phyloP scores from a whole-genome alignment of 92 coral and sea anemone species.

The Micromussa lordhowensis region DNA sequence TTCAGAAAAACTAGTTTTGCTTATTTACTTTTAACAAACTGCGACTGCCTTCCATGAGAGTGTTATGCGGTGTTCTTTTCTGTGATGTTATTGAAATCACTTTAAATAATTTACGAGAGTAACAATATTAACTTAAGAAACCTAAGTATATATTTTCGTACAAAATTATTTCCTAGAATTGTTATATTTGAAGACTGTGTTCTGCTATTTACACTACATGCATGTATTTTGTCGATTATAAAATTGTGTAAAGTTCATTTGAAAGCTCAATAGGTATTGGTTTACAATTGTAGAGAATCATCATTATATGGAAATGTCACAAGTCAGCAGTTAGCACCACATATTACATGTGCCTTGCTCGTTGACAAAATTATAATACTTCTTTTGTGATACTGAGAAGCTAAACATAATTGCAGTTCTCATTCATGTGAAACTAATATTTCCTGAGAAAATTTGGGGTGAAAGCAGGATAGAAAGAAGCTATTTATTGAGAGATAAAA shows the following conservation, averaged over 20 bases:
- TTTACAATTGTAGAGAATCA: neutral
- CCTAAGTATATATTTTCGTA: neutral
- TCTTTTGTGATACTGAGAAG: neutral
- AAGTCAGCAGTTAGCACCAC: neutral
- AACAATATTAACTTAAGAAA: neutral
- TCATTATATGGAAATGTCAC: neutral
- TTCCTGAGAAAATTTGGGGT: neutral
- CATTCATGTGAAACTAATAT: neutral
- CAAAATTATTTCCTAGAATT: neutral
- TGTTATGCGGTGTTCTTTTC: neutral
- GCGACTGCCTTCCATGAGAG: neutral
- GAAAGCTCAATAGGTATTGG: neutral
- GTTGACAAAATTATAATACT: neutral
- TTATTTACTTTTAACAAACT: neutral
- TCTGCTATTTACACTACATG: neutral
- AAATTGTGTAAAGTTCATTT: neutral
- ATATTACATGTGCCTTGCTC: neutral
- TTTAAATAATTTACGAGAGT: neutral
- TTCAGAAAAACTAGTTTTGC: neutral
- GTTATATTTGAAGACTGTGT: neutral
- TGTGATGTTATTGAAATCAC: neutral
- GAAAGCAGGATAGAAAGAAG: neutral
- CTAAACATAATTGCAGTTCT: neutral
- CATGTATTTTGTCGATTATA: neutral
- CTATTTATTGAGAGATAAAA: neutral